These are phyloP conservation scores for Himantopus leucocephalus DNA, from an alignment of 2,113 vertebrate genomes.

Conservation along the genomic window DNA sequence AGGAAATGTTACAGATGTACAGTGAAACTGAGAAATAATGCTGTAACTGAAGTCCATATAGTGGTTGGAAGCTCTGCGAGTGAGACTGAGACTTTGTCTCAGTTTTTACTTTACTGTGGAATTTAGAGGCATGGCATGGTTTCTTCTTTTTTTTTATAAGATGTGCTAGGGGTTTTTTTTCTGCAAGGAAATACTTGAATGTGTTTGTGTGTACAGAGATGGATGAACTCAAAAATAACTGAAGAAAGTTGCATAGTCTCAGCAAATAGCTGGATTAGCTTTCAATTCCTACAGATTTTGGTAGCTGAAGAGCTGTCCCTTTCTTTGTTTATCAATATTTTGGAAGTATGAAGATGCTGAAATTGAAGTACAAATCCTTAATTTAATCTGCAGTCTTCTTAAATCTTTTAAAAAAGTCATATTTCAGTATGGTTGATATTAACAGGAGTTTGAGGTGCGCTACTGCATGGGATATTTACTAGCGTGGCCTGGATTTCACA, in stretches of 20 bases:
- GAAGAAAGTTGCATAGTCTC: not conserved
- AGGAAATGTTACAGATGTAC: not conserved
- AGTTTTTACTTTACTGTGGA: not conserved
- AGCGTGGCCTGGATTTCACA: too few species aligned
- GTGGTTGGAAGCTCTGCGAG: not conserved
- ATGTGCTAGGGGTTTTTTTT: not conserved
- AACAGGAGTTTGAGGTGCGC: not conserved
- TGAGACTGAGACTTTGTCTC: not conserved
- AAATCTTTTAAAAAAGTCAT: not conserved
- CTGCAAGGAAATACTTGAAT: not conserved
- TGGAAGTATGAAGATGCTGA: not conserved
- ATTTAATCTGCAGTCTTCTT: not conserved
- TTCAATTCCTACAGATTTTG: not conserved
- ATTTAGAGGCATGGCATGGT: not conserved
- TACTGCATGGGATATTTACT: not conserved
- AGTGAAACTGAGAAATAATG: not conserved
- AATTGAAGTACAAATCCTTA: not conserved
- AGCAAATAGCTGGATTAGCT: not conserved
- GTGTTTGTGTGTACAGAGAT: not conserved
- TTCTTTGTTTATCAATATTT: not conserved
- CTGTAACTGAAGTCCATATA: not conserved
- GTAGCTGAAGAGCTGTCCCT: not conserved
- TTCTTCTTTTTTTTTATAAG: not conserved
- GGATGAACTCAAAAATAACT: not conserved
- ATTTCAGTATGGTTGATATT: too few species aligned